These are phyloP conservation scores for Dinocampus coccinellae DNA, from an alignment of 2,888 invertebrate genomes.

Conservation along the genomic window DNA sequence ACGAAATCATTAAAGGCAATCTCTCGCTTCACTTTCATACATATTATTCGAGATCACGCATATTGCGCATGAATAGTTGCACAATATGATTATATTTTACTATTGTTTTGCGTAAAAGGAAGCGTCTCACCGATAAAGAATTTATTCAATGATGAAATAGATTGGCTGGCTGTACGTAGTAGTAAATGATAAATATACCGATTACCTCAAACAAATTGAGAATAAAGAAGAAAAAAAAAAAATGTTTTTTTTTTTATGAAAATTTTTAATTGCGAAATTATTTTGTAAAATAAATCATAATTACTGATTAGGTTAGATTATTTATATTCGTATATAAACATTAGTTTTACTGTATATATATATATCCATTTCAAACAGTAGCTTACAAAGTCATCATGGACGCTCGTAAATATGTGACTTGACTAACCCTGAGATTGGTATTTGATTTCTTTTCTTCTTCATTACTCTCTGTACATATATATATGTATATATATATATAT, in stretches of 20 bases:
- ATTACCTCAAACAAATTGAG: conserved; percentile 43
- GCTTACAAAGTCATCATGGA: conserved; percentile 24
- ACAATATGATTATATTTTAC: conserved; percentile 4
- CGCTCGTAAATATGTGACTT: conserved; percentile 12
- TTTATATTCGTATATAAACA: background rate
- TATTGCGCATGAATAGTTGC: conserved; percentile 13
- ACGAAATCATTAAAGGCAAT: conserved; percentile 27
- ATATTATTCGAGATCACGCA: background rate
- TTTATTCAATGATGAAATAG: conserved; percentile 39
- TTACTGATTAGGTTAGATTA: background rate
- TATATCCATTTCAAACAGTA: background rate
- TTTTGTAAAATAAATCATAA: no score
- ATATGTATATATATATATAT: no score
- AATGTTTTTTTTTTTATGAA: no score
- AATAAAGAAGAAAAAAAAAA: no score
- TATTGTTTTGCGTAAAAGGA: conserved; percentile 46
- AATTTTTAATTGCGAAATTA: conserved; percentile 12
- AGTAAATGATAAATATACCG: background rate
- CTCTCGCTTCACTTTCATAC: conserved; percentile 3
- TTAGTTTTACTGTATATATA: background rate
- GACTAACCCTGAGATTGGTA: conserved; percentile 13
- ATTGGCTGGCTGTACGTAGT: background rate
- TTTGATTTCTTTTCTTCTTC: conserved; percentile 20
- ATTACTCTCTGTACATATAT: background rate
- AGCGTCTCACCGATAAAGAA: conserved; percentile 46